Percentiles rank a stretch among this genome's conserved stretches.
Conservation (phyloP, 2,797 vertebrate genomes). For the Gambusia yucatana region DNA sequence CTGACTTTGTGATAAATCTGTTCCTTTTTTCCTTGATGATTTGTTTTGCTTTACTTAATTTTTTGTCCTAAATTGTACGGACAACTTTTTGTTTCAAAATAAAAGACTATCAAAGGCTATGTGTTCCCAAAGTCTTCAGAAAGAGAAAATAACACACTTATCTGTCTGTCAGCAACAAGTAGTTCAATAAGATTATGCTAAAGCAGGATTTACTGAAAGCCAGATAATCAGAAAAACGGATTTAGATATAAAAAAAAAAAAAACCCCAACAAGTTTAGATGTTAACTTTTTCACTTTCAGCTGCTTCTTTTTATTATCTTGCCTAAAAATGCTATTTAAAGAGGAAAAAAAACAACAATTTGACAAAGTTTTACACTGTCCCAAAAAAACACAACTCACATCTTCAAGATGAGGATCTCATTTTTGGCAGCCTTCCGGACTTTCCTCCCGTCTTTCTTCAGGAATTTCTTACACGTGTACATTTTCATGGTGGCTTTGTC, state of each 20-base stretch:
- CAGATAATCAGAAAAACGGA: slow-evolving; percentile 26
- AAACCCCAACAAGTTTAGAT: neutral
- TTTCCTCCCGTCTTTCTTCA: slow-evolving; percentile 96
- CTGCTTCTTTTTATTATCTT: neutral
- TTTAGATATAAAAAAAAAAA: slow-evolving; percentile 12
- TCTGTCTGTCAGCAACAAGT: slow-evolving; percentile 29
- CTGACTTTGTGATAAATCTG: no score
- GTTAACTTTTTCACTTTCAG: neutral
- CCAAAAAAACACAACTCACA: slow-evolving; percentile 81
- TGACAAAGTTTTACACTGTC: neutral
- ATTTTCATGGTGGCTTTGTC: slow-evolving; percentile 94
- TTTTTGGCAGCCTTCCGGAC: slow-evolving; percentile 97
- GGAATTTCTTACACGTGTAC: slow-evolving; percentile 97
- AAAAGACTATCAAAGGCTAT: neutral
- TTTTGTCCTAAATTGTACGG: no score
- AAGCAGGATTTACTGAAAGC: slow-evolving; percentile 32
- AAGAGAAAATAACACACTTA: slow-evolving; percentile 33
- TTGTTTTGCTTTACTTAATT: no score
- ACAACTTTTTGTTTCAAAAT: no score
- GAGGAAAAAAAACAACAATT: neutral
- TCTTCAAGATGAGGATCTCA: slow-evolving; percentile 96
- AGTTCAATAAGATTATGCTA: slow-evolving; percentile 47
- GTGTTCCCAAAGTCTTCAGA: slow-evolving; percentile 23
- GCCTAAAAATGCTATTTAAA: neutral
- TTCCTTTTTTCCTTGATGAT: no score